Evolutionary conservation across 2,888 invertebrate species (phyloP).

Genomic region (Pecten maximus): DNA sequence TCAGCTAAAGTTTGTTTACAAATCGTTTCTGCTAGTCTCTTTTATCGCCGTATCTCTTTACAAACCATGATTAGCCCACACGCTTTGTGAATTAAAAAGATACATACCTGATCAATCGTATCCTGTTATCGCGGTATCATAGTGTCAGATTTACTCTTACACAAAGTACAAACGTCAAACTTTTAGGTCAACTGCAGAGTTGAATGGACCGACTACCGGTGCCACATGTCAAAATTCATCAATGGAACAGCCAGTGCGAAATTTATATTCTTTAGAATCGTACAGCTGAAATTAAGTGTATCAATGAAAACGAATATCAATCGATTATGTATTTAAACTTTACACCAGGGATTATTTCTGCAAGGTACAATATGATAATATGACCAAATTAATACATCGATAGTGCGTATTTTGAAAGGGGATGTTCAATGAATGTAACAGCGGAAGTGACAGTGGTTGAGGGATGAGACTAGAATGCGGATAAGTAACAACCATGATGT

Average conservation of each 20-base stretch:
- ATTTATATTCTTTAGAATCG: neutral
- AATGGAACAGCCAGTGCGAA: neutral
- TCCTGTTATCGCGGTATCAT: constrained; percentile 20
- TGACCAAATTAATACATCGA: neutral
- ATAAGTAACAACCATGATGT: too few species aligned
- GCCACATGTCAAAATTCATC: constrained; percentile 17
- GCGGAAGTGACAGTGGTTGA: neutral
- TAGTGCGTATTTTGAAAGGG: neutral
- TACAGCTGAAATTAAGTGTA: too few species aligned
- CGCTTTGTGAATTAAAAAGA: neutral
- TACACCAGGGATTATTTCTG: too few species aligned
- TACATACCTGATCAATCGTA: neutral
- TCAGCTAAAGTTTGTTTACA: neutral
- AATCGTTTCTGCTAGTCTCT: neutral
- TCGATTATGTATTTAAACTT: too few species aligned
- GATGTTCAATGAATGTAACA: neutral
- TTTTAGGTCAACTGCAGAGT: neutral
- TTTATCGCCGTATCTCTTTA: neutral
- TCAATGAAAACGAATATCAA: too few species aligned
- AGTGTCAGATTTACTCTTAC: neutral
- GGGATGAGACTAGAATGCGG: neutral
- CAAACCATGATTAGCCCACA: neutral
- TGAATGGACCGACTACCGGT: neutral
- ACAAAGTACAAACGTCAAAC: neutral
- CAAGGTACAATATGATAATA: neutral